Evolutionary conservation across 2,888 invertebrate genomes (phyloP), one percentile per base, ranked within the genome.

Genomic region (Tipula lateralis): DNA sequence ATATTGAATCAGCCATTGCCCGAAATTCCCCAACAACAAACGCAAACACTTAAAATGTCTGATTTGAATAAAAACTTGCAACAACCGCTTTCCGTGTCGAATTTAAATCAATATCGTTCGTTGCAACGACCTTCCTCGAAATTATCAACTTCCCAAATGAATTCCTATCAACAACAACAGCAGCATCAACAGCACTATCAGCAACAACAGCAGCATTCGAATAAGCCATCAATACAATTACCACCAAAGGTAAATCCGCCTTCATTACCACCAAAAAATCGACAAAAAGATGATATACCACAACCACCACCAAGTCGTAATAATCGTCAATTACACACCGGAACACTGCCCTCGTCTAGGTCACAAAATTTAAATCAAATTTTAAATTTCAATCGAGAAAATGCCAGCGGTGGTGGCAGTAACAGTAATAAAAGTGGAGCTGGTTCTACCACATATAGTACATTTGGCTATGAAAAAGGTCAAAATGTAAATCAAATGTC

Each of bases 81-180:
- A 84, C 90, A 90, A 86, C 90, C 90, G 24, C 86, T 90, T 30
- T 90, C 89, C 85, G 90, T 90, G 3, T 89, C 91, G 81, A 90
- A 92, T 84, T 88, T 93, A 5, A 89, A 90, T 39, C 92, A 93
- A 86, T 93, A 93, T 88, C 91, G 93, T 82, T 93, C 93, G 29
- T 88, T 93, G 83, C 93, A 93, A 87, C 90, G 93, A 0, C 93
- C 93, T 0, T 88, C 89, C 36, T 89, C 84, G 88, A 89, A 85
- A 85, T 88, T 29, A 86, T 87, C 13, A 85, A 87, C n/a, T 85
- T 82, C 32, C 85, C 85, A 39, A 85, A 85, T 3, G 86, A 86
- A 66, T 83, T 86, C 16, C 86, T 86, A 16, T 84, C 86, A 34
- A 85, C 86, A 82, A 84, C 81, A 32, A 34, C 83, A 39, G 24